Conservation (phyloP, 2,888 invertebrate genomes). For the Eucera pruinosa region DNA sequence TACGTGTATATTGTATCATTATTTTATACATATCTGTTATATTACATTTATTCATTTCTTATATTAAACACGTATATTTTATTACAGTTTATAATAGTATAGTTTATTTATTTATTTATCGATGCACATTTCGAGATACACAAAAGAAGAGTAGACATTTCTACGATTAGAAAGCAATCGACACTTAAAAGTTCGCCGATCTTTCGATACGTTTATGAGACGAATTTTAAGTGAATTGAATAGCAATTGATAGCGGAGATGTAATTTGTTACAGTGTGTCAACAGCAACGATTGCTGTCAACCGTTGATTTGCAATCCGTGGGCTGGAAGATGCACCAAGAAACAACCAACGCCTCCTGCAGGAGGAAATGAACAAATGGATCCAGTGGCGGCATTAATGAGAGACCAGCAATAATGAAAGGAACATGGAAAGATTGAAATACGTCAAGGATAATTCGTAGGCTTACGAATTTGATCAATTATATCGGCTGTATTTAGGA, state of each 20-base stretch:
- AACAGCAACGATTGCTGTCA: constrained; percentile 56
- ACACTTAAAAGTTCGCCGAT: background rate
- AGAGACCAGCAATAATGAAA: background rate
- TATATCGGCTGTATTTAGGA: too few species aligned
- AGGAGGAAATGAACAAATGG: background rate
- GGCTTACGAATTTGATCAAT: constrained; percentile 15
- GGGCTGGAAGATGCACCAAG: constrained; percentile 62
- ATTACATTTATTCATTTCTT: too few species aligned
- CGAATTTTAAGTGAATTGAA: background rate
- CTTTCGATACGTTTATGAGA: background rate
- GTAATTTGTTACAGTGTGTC: constrained; percentile 56
- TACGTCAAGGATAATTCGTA: background rate
- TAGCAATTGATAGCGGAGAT: constrained; percentile 4
- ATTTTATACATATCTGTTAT: too few species aligned
- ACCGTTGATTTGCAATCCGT: constrained; percentile 61
- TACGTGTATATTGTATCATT: too few species aligned
- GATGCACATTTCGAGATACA: too few species aligned
- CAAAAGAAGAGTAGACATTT: too few species aligned
- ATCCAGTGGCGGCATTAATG: background rate
- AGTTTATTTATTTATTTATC: too few species aligned
- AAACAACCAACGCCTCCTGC: background rate
- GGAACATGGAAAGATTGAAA: background rate
- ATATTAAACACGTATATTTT: too few species aligned
- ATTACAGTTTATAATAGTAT: too few species aligned
- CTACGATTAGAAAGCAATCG: too few species aligned